Evolutionary conservation across 2,113 vertebrate species (phyloP).

Genomic region (Corythoichthys haematopterus): DNA sequence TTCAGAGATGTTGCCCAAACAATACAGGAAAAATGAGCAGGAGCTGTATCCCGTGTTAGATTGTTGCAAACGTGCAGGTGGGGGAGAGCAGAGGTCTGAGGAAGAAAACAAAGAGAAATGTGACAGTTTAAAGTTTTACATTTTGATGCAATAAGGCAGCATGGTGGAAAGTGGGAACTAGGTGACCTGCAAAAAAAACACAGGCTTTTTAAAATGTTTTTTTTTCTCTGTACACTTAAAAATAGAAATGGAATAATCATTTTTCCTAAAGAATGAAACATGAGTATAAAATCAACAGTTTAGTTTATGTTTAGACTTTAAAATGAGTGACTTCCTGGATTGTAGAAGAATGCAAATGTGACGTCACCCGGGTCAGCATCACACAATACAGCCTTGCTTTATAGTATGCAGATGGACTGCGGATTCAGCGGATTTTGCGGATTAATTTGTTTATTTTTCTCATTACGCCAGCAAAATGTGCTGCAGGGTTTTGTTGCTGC

Average conservation of each 20-base stretch:
- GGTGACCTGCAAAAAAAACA: slow-evolving; percentile 3
- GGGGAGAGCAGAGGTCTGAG: slow-evolving; percentile 17
- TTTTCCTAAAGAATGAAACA: background rate
- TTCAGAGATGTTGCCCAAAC: slow-evolving; percentile 42
- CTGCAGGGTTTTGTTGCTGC: no score
- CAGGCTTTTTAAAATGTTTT: background rate
- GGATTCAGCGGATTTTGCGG: no score
- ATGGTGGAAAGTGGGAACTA: slow-evolving; percentile 3
- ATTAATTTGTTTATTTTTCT: no score
- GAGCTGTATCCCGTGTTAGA: slow-evolving; percentile 41
- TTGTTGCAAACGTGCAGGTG: slow-evolving; percentile 25
- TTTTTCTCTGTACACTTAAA: background rate
- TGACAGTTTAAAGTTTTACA: slow-evolving; percentile 16
- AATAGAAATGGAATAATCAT: background rate
- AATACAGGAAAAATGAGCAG: slow-evolving; percentile 42
- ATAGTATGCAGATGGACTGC: no score
- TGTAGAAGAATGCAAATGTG: no score
- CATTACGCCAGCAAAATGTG: no score
- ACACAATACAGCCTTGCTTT: no score
- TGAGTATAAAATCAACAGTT: background rate
- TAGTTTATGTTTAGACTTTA: background rate
- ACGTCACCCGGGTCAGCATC: no score
- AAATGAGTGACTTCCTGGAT: no score
- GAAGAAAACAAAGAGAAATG: slow-evolving; percentile 13
- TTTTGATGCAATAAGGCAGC: slow-evolving; percentile 9